Base-by-base conservation (phyloP, 2,888 invertebrate species). In the Nebria brevicollis region DNA sequence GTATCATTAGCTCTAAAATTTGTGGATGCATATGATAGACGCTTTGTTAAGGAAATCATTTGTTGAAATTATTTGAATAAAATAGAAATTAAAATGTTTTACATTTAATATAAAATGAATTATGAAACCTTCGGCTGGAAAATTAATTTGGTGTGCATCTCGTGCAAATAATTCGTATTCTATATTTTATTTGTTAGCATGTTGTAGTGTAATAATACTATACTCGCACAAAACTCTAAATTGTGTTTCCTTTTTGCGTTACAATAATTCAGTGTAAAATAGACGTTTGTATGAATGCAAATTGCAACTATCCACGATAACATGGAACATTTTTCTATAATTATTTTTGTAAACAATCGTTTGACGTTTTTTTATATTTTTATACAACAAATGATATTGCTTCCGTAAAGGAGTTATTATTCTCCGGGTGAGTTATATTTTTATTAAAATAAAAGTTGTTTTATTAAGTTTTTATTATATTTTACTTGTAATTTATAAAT, bases 221-320 rank as follows among this genome's bases (percentile, higher is more conserved):
- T 42, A 74, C 74, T 78, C 74, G 66, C 13, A 54, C 54, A 74
- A 73, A 78, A 74, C 78, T 73, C 74, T 78, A 78, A 78, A 78
- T 78, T 78, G 74, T 74, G 78, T 78, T 78, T 78, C 78, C 78
- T 78, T 78, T 78, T 68, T 74, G 73, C 78, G 78, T 78, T 78
- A 78, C 54, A 54, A 54, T 54, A 54, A 54, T 54, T 54, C 13
- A 54, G 54, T 54, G 54, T 8, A 13, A 54, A 54, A 54, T 54
- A 54, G 54, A 54, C 54, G 54, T 54, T 54, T 54, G 13, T 54
- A 54, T 54, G 54, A 54, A 54, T 54, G 54, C 54, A 54, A 54
- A 54, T 54, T 54, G 54, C 54, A 54, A 54, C 54, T 54, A 54
- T 13, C 54, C 54, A 54, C 54, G 54, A 54, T 54, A 11, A 54